These are phyloP conservation scores for Bufotes viridis DNA, from an alignment of 2,797 vertebrate species.

Conservation along the genomic window DNA sequence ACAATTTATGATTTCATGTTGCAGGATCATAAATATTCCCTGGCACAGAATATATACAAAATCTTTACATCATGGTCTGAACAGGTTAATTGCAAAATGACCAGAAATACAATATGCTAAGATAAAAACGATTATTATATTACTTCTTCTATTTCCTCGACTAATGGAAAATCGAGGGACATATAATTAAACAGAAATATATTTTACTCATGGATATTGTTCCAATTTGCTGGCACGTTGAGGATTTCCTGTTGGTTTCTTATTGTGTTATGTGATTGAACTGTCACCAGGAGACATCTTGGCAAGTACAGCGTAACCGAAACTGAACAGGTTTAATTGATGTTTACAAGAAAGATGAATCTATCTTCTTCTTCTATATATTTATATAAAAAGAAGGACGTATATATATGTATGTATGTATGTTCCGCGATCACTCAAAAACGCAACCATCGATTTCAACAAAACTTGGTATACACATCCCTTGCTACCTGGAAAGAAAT, in stretches of 20 bases:
- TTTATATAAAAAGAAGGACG: no score
- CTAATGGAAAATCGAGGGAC: background rate
- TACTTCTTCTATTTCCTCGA: background rate
- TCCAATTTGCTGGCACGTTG: constrained; percentile 42
- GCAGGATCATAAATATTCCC: no score
- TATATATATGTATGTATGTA: no score
- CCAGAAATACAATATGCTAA: background rate
- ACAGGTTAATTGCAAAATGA: background rate
- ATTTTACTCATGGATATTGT: constrained; percentile 21
- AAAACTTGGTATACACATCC: no score
- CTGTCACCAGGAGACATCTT: constrained; percentile 48
- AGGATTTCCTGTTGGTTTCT: constrained; percentile 39
- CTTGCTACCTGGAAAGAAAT: no score
- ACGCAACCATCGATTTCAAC: no score
- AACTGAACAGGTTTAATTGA: constrained; percentile 25
- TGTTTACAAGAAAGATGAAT: constrained; percentile 36
- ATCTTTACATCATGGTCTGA: background rate
- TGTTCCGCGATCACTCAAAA: no score
- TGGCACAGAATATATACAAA: background rate
- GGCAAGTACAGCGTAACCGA: constrained; percentile 26
- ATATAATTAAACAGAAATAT: constrained; percentile 30
- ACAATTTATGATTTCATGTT: no score
- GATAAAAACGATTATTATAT: background rate
- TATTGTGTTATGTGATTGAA: constrained; percentile 34
- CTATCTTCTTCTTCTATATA: no score